Conservation (phyloP, 2,888 invertebrate species). For the Crematogaster levior region DNA sequence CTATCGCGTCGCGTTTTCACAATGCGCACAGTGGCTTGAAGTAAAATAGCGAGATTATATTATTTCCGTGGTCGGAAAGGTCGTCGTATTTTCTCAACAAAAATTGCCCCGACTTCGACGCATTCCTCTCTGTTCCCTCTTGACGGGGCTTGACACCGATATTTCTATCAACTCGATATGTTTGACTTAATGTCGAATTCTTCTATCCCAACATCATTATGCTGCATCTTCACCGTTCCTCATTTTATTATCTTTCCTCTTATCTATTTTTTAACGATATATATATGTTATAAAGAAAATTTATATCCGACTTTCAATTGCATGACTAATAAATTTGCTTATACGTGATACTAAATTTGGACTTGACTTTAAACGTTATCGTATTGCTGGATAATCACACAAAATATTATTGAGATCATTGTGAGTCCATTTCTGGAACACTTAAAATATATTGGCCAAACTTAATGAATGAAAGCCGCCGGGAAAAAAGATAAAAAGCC, state of each 20-base stretch:
- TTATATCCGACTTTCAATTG: neutral
- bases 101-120: slow-evolving; percentile 69
- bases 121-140: slow-evolving; percentile 20
- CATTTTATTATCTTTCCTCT: neutral
- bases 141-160: slow-evolving; percentile 5
- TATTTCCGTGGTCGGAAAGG: slow-evolving; percentile 75
- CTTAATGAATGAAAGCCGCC: slow-evolving; percentile 52
- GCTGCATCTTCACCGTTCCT: neutral
- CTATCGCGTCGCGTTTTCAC: slow-evolving; percentile 60
- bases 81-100: slow-evolving; percentile 72
- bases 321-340: neutral
- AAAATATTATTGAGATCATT: neutral
- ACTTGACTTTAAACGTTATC: neutral
- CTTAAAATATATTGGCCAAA: slow-evolving; percentile 44
- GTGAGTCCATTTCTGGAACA: neutral
- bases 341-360: neutral
- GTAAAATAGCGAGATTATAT: slow-evolving; percentile 80
- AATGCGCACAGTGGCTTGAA: slow-evolving; percentile 68
- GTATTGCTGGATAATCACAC: neutral
- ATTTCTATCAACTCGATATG: slow-evolving; percentile 38
- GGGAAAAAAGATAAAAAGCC: slow-evolving; percentile 6
- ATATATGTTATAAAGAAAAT: neutral
- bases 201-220: slow-evolving; percentile 10
- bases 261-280: neutral
- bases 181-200: slow-evolving; percentile 11